Evolutionary conservation across 2,888 invertebrate genomes (phyloP), one percentile per base, ranked within the genome.

Genomic region (Ganaspis brasiliensis): DNA sequence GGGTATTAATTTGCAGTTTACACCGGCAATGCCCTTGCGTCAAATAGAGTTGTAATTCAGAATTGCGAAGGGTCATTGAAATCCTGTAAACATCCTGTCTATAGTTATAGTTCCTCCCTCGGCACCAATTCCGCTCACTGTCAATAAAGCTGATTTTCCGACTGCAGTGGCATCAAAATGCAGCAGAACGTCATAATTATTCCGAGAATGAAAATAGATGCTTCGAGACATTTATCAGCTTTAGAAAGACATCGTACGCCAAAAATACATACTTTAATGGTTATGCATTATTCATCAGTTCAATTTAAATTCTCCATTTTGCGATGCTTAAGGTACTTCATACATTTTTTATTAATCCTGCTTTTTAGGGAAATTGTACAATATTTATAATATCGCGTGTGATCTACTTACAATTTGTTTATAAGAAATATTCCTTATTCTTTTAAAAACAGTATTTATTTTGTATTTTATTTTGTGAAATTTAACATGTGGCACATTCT

Each of bases 401-500:
- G 31, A 31, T 31, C 31, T 31, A 31, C 3, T 31, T 31, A 31
- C 31, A 4, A 4, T 31, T 31, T 4, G 3, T 31, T 4, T 31
- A 71, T 49, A 21, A 8, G 49, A 16, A 70, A 70, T 55, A 26
- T 26, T 9, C 10, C 5, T 31, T 71, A n/a, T 21, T 31, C 35
- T 55, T 56, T n/a, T n/a, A n/a, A n/a, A n/a, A n/a, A n/a, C n/a
- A n/a, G n/a, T n/a, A n/a, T n/a, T n/a, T n/a, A n/a, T 31, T 31
- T 31, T 31, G 31, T 6, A 6, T 31, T n/a, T n/a, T n/a, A n/a
- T n/a, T n/a, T n/a, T n/a, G n/a, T n/a, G n/a, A n/a, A 45, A 45
- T 45, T 77, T 52, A 21, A 79, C 81, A 83, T 86, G 84, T 84
- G 79, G 83, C 81, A 26, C 81, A 78, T 80, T 79, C 83, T n/a